A percentile compares a stretch with the other conserved stretches of the same genome.
phyloP scores from a whole-genome alignment of 2,888 invertebrate species.

The Ophion obscuratus region DNA sequence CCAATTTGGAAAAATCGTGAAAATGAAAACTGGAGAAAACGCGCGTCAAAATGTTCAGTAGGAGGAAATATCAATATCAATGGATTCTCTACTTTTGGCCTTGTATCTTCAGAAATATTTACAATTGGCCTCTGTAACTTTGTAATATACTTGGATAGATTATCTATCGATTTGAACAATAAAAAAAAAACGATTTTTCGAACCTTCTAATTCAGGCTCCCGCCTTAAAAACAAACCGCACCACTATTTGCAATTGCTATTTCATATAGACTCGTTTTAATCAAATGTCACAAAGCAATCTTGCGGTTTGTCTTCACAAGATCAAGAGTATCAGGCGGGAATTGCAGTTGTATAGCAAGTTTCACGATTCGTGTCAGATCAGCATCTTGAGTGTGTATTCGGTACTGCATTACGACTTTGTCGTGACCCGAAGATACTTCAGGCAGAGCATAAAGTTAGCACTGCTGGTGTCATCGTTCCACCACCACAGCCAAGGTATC shows the following conservation, averaged over 20 bases:
- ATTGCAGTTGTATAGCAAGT: constrained; percentile 32
- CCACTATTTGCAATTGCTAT: background rate
- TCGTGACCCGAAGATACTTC: constrained; percentile 52
- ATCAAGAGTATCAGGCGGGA: constrained; percentile 11
- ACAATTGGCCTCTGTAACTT: too few relatives aligned
- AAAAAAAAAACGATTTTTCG: too few relatives aligned
- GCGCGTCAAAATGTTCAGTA: too few relatives aligned
- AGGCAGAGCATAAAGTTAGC: constrained; percentile 58
- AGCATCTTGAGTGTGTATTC: constrained; percentile 55
- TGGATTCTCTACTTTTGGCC: too few relatives aligned
- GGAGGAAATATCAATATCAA: too few relatives aligned
- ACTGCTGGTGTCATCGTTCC: constrained; percentile 42
- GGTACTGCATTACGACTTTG: constrained; percentile 54
- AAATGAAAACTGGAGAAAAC: too few relatives aligned
- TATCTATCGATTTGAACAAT: too few relatives aligned
- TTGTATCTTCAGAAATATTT: too few relatives aligned
- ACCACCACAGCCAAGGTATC: constrained; percentile 49
- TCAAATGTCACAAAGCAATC: background rate
- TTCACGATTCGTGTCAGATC: constrained; percentile 55
- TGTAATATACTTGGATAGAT: too few relatives aligned
- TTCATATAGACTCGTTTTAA: background rate
- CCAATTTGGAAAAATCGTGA: too few relatives aligned
- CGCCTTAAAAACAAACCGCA: too few relatives aligned
- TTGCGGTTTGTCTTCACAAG: constrained; percentile 9
- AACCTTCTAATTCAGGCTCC: too few relatives aligned